phyloP scores from a whole-genome alignment of 1,140 invertebrate genomes.

The Lucilia sericata region DNA sequence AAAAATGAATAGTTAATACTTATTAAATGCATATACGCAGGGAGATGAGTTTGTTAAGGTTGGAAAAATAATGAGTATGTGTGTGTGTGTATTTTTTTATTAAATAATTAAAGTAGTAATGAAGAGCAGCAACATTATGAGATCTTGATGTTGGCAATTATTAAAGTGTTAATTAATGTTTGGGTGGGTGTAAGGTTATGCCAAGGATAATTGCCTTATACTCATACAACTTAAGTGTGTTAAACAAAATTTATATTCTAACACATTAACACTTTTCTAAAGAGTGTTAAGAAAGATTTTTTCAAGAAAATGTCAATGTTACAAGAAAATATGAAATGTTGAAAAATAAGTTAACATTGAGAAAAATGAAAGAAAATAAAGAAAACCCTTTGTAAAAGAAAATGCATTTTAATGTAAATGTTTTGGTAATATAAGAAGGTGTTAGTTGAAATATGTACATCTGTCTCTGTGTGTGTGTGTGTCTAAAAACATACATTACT shows the following conservation, averaged over 20 bases:
- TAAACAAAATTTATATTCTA: not conserved
- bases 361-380: not conserved
- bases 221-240: not conserved
- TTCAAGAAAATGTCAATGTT: not conserved
- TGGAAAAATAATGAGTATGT: not conserved
- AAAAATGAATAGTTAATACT: too few species aligned
- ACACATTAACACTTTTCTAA: not conserved
- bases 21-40: too few species aligned
- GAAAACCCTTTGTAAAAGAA: not conserved
- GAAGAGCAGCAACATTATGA: not conserved
- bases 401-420: not conserved
- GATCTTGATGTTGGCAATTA: not conserved
- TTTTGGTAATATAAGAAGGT: not conserved
- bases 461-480: not conserved
- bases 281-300: not conserved
- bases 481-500: not conserved
- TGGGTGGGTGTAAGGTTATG: slow-evolving; percentile 21
- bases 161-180: slow-evolving; percentile 8
- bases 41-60: too few species aligned
- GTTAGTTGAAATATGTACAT: not conserved
- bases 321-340: not conserved
- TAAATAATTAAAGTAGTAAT: slow-evolving; percentile 1
- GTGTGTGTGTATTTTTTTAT: not conserved
- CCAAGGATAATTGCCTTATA: slow-evolving; percentile 29
- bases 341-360: not conserved